Conservation (phyloP, 2,797 vertebrate genomes). For the Antrozous pallidus region DNA sequence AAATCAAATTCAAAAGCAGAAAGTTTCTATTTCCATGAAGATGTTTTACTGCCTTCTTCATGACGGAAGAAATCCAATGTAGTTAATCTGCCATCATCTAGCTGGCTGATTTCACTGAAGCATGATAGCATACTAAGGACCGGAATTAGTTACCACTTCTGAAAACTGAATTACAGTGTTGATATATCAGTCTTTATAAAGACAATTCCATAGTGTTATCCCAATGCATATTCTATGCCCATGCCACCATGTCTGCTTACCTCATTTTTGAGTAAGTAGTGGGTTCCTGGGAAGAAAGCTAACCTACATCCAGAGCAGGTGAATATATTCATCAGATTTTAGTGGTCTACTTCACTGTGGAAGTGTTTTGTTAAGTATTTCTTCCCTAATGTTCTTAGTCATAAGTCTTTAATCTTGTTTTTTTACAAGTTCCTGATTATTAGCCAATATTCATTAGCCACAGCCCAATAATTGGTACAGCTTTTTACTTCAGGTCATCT, state of each 20-base stretch:
- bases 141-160: background rate
- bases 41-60: background rate
- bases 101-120: background rate
- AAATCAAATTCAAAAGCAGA: background rate
- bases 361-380: background rate
- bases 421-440: background rate
- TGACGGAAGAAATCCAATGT: background rate
- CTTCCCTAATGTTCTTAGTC: background rate
- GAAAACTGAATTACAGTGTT: background rate
- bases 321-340: background rate
- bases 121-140: background rate
- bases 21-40: background rate
- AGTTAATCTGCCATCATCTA: background rate
- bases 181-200: background rate
- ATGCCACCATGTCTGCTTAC: background rate
- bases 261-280: background rate
- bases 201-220: background rate
- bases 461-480: background rate
- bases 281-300: background rate
- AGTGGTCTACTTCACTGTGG: background rate
- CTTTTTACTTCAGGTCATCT: background rate
- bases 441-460: background rate
- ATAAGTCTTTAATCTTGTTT: conserved; percentile 23
- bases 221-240: background rate
- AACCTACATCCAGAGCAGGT: background rate